These are phyloP conservation scores for Bombylius discolor DNA, from an alignment of 2,888 invertebrate genomes.

Conservation along the genomic window DNA sequence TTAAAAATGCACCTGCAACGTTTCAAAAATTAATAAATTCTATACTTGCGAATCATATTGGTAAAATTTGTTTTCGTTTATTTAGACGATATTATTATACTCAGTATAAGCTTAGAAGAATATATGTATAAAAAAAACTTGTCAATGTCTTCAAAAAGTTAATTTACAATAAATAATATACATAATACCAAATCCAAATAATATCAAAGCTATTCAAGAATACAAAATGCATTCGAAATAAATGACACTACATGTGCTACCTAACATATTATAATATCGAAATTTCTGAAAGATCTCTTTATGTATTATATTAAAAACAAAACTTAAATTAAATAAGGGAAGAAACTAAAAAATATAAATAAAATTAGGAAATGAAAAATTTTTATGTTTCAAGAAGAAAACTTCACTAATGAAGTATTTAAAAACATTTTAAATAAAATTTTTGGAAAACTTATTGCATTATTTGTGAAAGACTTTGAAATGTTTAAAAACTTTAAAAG, in stretches of 20 bases:
- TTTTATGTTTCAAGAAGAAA: background rate
- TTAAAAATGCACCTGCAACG: constrained; percentile 5
- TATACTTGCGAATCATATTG: constrained; percentile 15
- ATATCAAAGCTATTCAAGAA: constrained; percentile 17
- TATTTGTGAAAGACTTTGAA: background rate
- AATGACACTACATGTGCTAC: background rate
- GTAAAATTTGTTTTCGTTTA: constrained; percentile 20
- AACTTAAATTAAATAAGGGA: background rate
- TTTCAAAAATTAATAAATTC: constrained; percentile 8
- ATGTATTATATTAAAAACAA: constrained; percentile 1
- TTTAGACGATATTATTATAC: constrained; percentile 25
- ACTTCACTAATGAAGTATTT: background rate
- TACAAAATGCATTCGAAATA: constrained; percentile 7
- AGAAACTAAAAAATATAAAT: background rate
- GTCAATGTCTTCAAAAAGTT: background rate
- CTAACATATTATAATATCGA: background rate
- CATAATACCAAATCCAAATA: constrained; percentile 18
- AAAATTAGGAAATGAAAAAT: background rate
- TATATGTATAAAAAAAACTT: constrained; percentile 14
- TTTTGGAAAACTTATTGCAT: background rate
- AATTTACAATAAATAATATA: constrained; percentile 2
- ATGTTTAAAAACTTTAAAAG: background rate
- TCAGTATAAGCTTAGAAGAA: constrained; percentile 11
- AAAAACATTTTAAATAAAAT: background rate
- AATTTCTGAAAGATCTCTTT: background rate